Conservation (phyloP, 2,888 invertebrate genomes). For the Nymphalis c-album region DNA sequence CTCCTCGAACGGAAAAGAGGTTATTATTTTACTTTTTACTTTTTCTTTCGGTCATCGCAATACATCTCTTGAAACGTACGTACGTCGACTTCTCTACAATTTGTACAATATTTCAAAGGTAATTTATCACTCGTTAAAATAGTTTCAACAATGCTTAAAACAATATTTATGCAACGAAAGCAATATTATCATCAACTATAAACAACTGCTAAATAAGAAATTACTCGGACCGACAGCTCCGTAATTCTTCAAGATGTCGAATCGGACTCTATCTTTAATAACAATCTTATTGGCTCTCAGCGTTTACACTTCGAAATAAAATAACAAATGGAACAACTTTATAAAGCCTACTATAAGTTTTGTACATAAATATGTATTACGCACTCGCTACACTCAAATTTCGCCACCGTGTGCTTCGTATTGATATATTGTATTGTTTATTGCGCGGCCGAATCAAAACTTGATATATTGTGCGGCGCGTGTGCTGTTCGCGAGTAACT, state of each 20-base stretch:
- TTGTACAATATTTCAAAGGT: background rate
- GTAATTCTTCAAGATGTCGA: constrained; percentile 35
- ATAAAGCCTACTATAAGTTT: constrained; percentile 48
- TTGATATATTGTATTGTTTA: constrained; percentile 82
- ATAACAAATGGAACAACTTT: constrained; percentile 46
- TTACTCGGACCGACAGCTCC: constrained; percentile 24
- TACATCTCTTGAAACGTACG: background rate
- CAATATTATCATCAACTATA: constrained; percentile 15
- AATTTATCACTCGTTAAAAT: constrained; percentile 5
- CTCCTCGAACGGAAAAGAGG: no score
- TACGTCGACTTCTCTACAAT: background rate
- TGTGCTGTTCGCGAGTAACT: constrained; percentile 76
- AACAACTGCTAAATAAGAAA: constrained; percentile 32
- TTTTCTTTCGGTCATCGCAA: background rate
- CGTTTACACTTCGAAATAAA: constrained; percentile 43
- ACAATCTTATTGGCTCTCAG: constrained; percentile 39
- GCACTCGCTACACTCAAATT: constrained; percentile 79
- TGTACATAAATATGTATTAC: constrained; percentile 70
- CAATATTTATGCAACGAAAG: constrained; percentile 9
- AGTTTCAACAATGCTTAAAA: background rate
- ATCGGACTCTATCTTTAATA: constrained; percentile 39
- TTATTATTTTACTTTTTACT: no score
- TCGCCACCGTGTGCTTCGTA: constrained; percentile 81
- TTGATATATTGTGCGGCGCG: constrained; percentile 78
- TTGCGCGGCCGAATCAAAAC: constrained; percentile 81